phyloP scores from a whole-genome alignment of 1,140 invertebrate genomes.

The Orchesella cincta region DNA sequence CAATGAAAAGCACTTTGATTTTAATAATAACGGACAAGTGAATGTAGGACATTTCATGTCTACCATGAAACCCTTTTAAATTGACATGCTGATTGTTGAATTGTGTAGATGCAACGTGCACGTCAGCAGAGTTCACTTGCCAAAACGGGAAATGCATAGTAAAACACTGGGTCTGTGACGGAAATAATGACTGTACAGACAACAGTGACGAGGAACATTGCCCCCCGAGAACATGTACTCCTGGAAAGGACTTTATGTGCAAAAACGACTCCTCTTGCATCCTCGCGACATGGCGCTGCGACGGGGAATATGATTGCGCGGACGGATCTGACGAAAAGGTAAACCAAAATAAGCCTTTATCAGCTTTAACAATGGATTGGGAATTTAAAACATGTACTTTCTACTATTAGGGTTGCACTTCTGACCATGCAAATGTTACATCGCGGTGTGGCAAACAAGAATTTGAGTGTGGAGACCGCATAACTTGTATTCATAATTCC shows the following conservation, averaged over 20 bases:
- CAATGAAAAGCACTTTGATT: no score
- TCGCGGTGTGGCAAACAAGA: constrained; percentile 69
- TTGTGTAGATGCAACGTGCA: constrained; percentile 75
- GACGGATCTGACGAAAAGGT: constrained; percentile 78
- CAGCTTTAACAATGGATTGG: no score
- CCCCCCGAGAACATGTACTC: constrained; percentile 66
- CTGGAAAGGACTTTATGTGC: constrained; percentile 71
- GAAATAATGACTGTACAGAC: constrained; percentile 53
- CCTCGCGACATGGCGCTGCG: constrained; percentile 69
- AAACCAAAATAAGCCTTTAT: constrained; percentile 21
- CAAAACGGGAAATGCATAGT: constrained; percentile 85
- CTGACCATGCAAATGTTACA: constrained; percentile 57
- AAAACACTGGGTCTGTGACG: constrained; percentile 82
- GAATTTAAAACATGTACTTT: background rate
- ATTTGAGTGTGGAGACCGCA: constrained; percentile 79
- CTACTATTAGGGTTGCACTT: constrained; percentile 60
- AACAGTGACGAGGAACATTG: constrained; percentile 68
- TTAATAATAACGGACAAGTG: no score
- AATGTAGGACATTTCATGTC: no score
- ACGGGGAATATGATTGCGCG: constrained; percentile 78
- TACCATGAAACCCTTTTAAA: no score
- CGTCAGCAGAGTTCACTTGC: constrained; percentile 86
- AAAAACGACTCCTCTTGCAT: constrained; percentile 68
- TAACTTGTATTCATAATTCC: constrained; percentile 81
- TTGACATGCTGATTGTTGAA: no score